phyloP scores from a whole-genome alignment of 2,797 vertebrate genomes.

The Halcyon leucocephala region DNA sequence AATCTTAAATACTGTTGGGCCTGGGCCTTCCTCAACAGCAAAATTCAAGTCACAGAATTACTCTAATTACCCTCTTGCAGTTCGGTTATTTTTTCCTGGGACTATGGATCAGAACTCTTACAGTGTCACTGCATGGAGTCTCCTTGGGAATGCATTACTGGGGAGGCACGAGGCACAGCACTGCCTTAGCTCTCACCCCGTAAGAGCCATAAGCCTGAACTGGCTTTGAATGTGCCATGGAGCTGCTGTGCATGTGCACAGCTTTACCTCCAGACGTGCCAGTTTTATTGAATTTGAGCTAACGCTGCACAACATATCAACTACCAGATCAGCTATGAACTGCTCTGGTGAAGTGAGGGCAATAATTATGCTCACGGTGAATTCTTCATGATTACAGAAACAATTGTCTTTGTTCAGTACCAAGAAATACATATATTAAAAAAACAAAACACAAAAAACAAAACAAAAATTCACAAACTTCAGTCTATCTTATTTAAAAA shows the following conservation, averaged over 20 bases:
- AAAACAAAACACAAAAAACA: background rate
- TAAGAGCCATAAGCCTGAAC: background rate
- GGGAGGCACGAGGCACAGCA: fast-evolving
- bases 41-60: slow-evolving; percentile 1
- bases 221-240: background rate
- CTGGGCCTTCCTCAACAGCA: background rate
- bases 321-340: background rate
- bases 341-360: background rate
- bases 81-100: background rate
- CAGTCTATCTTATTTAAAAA: background rate
- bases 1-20: slow-evolving; percentile 48
- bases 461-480: no score
- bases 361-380: background rate
- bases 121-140: background rate
- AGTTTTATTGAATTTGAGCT: background rate
- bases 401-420: background rate
- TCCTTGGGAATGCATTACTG: fast-evolving
- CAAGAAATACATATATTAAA: background rate
- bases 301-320: background rate
- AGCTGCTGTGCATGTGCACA: fast-evolving
- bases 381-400: background rate
- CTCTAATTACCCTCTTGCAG: slow-evolving; percentile 4
- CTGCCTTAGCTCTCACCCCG: background rate
- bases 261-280: fast-evolving
- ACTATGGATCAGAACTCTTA: background rate